phyloP scores from a whole-genome alignment of 2,888 invertebrate genomes.

The Hedya salicella region DNA sequence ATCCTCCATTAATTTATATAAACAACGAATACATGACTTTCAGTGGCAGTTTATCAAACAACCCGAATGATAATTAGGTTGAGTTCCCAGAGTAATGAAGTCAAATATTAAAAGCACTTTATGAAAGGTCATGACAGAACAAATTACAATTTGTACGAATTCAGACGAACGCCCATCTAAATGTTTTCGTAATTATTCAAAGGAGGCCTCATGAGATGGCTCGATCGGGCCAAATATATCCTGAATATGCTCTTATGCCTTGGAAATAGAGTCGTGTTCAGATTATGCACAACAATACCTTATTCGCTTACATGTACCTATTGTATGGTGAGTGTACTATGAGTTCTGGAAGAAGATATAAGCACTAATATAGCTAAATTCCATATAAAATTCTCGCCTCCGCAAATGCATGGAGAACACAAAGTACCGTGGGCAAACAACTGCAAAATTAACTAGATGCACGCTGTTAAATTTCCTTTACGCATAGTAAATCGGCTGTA shows the following conservation, averaged over 20 bases:
- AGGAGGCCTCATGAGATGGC: constrained; percentile 55
- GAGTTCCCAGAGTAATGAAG: constrained; percentile 21
- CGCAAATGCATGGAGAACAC: no score
- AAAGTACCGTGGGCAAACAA: background rate
- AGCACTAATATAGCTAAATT: no score
- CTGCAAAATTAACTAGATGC: constrained; percentile 1
- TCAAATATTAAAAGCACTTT: constrained; percentile 47
- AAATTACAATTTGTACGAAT: constrained; percentile 61
- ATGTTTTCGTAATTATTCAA: constrained; percentile 60
- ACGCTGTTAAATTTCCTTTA: constrained; percentile 1
- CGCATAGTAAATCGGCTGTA: constrained; percentile 13
- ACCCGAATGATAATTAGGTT: constrained; percentile 30
- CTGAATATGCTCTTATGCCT: no score
- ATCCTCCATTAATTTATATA: no score
- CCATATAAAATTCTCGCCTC: no score
- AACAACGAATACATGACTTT: background rate
- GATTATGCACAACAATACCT: no score
- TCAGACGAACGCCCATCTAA: constrained; percentile 58
- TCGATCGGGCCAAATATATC: constrained; percentile 54
- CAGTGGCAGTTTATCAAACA: constrained; percentile 45
- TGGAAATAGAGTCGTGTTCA: background rate
- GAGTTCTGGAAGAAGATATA: no score
- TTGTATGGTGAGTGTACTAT: no score
- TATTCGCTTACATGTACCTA: no score
- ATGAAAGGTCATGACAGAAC: constrained; percentile 56